Evolutionary conservation across 2,888 invertebrate species (phyloP).

Genomic region (Criorhina ranunculi): DNA sequence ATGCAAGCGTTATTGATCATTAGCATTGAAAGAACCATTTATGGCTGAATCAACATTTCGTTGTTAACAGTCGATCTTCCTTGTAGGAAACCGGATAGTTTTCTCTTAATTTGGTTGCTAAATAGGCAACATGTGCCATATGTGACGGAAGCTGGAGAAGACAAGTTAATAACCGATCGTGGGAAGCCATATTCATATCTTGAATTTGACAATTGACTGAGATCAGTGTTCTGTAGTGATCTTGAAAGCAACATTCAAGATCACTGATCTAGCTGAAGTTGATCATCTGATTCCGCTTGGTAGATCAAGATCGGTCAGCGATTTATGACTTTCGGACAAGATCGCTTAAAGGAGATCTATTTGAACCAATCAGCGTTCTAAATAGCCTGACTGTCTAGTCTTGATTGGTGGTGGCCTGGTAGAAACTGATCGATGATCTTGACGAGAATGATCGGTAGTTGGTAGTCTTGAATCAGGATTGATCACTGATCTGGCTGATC

Average conservation of each 20-base stretch:
- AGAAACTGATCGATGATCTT: no score
- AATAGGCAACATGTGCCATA: slow-evolving; percentile 1
- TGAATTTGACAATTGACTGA: background rate
- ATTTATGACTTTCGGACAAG: no score
- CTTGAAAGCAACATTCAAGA: background rate
- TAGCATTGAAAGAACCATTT: slow-evolving; percentile 65
- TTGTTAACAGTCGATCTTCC: slow-evolving; percentile 40
- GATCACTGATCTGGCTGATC: no score
- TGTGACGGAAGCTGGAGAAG: slow-evolving; percentile 14
- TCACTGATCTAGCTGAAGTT: no score
- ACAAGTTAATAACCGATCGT: slow-evolving; percentile 3
- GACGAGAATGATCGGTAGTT: no score
- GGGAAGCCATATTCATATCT: background rate
- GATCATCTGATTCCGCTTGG: no score
- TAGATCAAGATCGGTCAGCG: no score
- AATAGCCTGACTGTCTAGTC: no score
- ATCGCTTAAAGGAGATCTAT: no score
- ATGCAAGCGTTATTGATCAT: slow-evolving; percentile 51
- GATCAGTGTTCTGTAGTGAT: background rate
- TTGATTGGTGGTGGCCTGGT: no score
- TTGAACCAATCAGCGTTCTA: no score
- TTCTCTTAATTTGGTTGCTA: slow-evolving; percentile 32
- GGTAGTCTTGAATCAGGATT: no score
- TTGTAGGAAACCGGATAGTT: slow-evolving; percentile 41
- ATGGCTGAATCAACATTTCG: slow-evolving; percentile 53